phyloP scores from a whole-genome alignment of 2,797 vertebrate genomes.

The Carduelis carduelis region DNA sequence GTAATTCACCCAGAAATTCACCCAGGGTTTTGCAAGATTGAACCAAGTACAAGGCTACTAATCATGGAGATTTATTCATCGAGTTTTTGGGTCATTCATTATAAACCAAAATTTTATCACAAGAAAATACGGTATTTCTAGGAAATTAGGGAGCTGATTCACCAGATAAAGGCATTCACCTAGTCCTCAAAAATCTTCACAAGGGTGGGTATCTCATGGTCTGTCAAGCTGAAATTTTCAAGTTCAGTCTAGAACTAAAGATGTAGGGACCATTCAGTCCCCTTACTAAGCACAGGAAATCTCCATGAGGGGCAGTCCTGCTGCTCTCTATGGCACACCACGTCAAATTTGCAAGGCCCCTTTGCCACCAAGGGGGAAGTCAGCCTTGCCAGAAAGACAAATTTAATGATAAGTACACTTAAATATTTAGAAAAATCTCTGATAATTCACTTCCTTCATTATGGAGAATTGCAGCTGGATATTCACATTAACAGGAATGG shows the following conservation, averaged over 20 bases:
- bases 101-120: not conserved
- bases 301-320: not conserved
- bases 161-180: not conserved
- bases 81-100: not conserved
- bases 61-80: not conserved
- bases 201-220: rapidly evolving
- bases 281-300: not conserved
- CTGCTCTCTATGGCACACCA: not conserved
- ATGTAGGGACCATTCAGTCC: not conserved
- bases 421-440: not conserved
- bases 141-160: not conserved
- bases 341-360: not conserved
- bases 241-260: not conserved
- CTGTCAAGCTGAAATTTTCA: not conserved
- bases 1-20: not conserved
- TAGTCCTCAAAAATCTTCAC: not conserved
- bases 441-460: not conserved
- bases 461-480: not conserved
- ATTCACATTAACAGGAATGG: not conserved
- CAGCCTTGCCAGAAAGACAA: not conserved
- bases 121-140: not conserved
- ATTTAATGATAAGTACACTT: not conserved
- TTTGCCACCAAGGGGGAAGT: not conserved
- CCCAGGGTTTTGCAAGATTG: not conserved
- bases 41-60: not conserved